phyloP scores from a whole-genome alignment of 1,140 invertebrate species.

The Ephestia elutella region DNA sequence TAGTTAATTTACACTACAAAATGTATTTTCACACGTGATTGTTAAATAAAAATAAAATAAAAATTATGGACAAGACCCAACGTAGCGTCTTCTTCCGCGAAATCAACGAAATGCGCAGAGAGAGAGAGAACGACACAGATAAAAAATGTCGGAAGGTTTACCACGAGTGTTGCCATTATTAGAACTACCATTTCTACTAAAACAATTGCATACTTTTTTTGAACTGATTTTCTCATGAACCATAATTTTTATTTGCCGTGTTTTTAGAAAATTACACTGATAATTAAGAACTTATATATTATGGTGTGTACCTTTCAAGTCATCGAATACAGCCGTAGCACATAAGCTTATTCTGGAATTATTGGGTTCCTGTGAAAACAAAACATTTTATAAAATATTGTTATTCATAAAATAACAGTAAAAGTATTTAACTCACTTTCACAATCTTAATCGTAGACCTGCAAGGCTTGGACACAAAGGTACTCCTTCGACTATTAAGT shows the following conservation, averaged over 20 bases:
- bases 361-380: constrained; percentile 45
- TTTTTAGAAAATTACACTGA: too few relatives aligned
- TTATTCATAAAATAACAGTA: constrained; percentile 5
- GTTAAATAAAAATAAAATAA: constrained; percentile 63
- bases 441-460: constrained; percentile 53
- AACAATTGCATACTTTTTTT: not conserved
- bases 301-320: constrained; percentile 43
- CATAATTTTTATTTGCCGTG: too few relatives aligned
- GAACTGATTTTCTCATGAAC: too few relatives aligned
- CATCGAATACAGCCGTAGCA: constrained; percentile 38
- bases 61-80: constrained; percentile 53
- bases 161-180: not conserved
- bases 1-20: constrained; percentile 33
- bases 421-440: constrained; percentile 35
- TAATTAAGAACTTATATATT: too few relatives aligned
- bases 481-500: constrained; percentile 55
- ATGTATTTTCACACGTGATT: constrained; percentile 32
- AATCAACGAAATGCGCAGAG: constrained; percentile 39
- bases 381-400: not conserved
- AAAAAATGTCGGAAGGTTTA: not conserved
- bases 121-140: not conserved
- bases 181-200: not conserved
- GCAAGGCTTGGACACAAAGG: constrained; percentile 53
- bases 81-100: constrained; percentile 54
- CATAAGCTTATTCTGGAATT: constrained; percentile 41